These are phyloP conservation scores for Muscidifurax raptorellus DNA, from an alignment of 1,140 invertebrate genomes.

Conservation along the genomic window DNA sequence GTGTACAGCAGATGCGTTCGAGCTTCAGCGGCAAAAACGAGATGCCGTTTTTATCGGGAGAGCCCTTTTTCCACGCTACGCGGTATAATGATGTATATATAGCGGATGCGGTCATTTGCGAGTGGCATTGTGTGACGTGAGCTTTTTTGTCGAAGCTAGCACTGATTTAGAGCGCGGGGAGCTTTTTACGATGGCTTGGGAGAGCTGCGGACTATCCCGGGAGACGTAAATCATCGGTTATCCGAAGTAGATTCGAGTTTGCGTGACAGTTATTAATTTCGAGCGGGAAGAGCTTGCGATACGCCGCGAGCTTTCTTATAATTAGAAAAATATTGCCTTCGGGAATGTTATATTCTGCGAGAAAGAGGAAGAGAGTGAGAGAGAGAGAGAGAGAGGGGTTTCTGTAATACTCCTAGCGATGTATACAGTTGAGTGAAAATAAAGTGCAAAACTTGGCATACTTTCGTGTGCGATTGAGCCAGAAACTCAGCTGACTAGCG, in stretches of 20 bases:
- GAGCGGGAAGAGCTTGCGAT: background rate
- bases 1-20: background rate
- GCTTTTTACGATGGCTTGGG: background rate
- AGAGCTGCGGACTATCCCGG: background rate
- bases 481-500: no score
- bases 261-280: background rate
- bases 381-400: no score
- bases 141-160: background rate
- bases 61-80: background rate
- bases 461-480: no score
- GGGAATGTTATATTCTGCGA: background rate
- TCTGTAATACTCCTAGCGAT: no score
- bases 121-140: background rate
- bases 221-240: background rate
- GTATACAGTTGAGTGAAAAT: no score
- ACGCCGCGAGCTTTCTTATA: background rate
- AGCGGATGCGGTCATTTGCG: background rate
- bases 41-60: background rate
- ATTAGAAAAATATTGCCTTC: background rate
- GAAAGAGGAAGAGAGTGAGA: no score
- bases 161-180: background rate
- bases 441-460: no score
- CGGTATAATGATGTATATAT: background rate
- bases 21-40: background rate
- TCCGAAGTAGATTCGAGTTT: slow-evolving; percentile 1